These are phyloP conservation scores for Meandrina meandrites DNA, from an alignment of 92 coral and sea anemone genomes.

Conservation along the genomic window DNA sequence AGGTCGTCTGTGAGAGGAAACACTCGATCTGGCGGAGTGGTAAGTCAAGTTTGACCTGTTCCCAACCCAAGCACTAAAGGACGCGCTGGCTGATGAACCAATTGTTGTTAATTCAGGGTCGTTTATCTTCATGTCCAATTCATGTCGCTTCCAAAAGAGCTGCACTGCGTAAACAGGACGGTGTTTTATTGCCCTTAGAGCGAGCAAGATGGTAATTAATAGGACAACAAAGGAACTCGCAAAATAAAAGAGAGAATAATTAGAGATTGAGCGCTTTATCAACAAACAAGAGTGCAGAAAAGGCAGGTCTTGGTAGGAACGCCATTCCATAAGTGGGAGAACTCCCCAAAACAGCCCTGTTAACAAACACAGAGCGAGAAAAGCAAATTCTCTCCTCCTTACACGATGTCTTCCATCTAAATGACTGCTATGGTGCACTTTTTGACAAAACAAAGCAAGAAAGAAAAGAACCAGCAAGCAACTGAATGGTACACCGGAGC, in stretches of 20 bases:
- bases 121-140: constrained; percentile 28
- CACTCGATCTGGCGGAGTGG: too few species aligned
- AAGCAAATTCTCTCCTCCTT: background rate
- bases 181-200: constrained; percentile 3
- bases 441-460: constrained; percentile 39
- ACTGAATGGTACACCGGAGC: constrained; percentile 15
- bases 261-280: background rate
- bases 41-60: too few species aligned
- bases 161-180: constrained; percentile 30
- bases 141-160: constrained; percentile 46
- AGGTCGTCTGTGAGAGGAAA: too few species aligned
- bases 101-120: constrained; percentile 55
- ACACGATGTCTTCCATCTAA: background rate
- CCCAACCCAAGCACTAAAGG: too few species aligned
- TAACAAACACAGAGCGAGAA: constrained; percentile 12
- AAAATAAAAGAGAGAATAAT: constrained; percentile 28
- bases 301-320: constrained; percentile 27
- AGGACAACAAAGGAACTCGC: constrained; percentile 17
- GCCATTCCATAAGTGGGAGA: constrained; percentile 45
- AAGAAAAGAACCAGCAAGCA: constrained; percentile 36
- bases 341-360: constrained; percentile 18
- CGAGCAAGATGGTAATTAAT: constrained; percentile 11
- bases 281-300: background rate
- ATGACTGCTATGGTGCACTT: background rate
- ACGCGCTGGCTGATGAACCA: background rate